Conservation (phyloP, 1,140 invertebrate species). For the Heliconius nattereri region DNA sequence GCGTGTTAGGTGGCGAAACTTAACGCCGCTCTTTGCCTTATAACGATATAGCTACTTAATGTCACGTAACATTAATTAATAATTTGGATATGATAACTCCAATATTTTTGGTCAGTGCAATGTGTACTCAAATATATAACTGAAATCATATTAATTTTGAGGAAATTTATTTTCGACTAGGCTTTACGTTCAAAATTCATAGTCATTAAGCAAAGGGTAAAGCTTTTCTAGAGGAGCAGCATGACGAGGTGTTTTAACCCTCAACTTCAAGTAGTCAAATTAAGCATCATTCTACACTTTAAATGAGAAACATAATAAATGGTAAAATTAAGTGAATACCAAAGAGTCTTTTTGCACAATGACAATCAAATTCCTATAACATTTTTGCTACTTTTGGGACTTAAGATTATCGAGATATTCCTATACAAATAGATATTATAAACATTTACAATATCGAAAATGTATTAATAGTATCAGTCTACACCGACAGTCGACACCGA, state of each 20-base stretch:
- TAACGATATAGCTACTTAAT: too few species aligned
- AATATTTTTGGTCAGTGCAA: too few species aligned
- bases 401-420: neutral
- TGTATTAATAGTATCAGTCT: conserved; percentile 7
- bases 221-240: conserved; percentile 16
- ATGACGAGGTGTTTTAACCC: conserved; percentile 62
- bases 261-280: conserved; percentile 47
- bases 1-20: too few species aligned
- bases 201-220: conserved; percentile 55
- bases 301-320: conserved; percentile 17
- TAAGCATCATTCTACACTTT: conserved; percentile 49
- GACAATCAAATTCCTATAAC: neutral
- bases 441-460: conserved; percentile 9
- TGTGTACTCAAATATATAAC: too few species aligned
- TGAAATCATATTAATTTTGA: neutral
- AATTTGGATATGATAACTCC: too few species aligned
- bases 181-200: neutral
- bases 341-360: neutral
- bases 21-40: too few species aligned
- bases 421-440: neutral
- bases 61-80: too few species aligned
- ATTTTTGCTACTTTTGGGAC: neutral
- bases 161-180: neutral
- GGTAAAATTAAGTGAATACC: conserved; percentile 11
- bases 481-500: conserved; percentile 31